A percentile compares a stretch with the other conserved stretches of the same genome.
phyloP scores from a whole-genome alignment of 2,888 invertebrate species.

The Clivina fossor region DNA sequence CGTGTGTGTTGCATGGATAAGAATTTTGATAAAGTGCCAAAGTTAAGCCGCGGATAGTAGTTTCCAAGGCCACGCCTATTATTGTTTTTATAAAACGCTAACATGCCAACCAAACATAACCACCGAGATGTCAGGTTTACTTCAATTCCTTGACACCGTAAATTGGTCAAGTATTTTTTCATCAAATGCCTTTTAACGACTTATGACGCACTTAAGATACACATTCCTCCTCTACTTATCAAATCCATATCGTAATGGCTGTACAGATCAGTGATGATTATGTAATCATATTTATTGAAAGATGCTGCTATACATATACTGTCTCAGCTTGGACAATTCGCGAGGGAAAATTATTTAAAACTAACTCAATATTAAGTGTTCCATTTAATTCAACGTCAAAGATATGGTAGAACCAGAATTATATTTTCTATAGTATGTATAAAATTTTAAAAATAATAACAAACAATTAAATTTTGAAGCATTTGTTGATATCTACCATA shows the following conservation, averaged over 20 bases:
- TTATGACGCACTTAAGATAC: slow-evolving; percentile 9
- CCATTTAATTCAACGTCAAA: too few relatives aligned
- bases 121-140: slow-evolving; percentile 26
- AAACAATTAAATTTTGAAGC: too few relatives aligned
- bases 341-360: too few relatives aligned
- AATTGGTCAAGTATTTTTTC: slow-evolving; percentile 17
- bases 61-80: slow-evolving; percentile 51
- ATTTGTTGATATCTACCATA: too few relatives aligned
- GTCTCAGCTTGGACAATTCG: too few relatives aligned
- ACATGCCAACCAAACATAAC: slow-evolving; percentile 28
- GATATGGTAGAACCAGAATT: too few relatives aligned
- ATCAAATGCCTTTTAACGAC: slow-evolving; percentile 3
- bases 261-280: slow-evolving; percentile 13
- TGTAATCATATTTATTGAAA: slow-evolving; percentile 26
- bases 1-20: slow-evolving; percentile 20
- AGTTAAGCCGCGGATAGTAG: slow-evolving; percentile 31
- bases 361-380: too few relatives aligned
- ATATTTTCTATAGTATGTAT: too few relatives aligned
- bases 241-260: slow-evolving; percentile 21
- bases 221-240: slow-evolving; percentile 16
- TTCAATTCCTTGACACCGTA: slow-evolving; percentile 19
- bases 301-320: too few relatives aligned
- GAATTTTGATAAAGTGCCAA: slow-evolving; percentile 19
- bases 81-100: slow-evolving; percentile 39
- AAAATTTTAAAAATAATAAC: too few relatives aligned